Evolutionary conservation across 2,113 vertebrate species (phyloP), one percentile per base, ranked within the genome.

Genomic region (Takifugu bimaculatus): DNA sequence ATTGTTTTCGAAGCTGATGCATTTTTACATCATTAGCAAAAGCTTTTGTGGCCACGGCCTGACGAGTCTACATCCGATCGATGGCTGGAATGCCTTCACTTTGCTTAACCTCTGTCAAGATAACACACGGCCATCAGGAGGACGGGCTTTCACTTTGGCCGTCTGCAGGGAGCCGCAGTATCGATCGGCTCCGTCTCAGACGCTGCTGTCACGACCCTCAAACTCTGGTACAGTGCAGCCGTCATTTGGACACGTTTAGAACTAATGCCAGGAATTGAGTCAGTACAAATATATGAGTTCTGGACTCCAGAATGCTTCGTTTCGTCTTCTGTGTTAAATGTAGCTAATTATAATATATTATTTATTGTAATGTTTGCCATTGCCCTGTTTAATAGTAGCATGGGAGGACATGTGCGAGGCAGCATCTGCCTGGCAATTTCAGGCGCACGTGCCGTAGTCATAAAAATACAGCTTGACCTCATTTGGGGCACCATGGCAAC

Each of bases 401-500:
- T 32, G 5, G 49, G 5, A 58, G 66, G 28, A 59, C 53, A 63
- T 29, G 63, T 68, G 69, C 54, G 67, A 52, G 47, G 73, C 71
- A 63, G 72, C 79, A 63, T 78, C 84, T 82, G 83, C 82, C 78
- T 80, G 80, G 75, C 80, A 75, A 80, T 72, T 81, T 81, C 73
- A 75, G 57, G 66, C 74, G 65, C 74, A 86, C 63, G 73, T 77
- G 81, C 74, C 43, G 26, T 55, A 58, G 56, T 82, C 68, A 60
- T 65, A 73, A 78, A 85, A 78, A 81, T 58, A 48, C 63, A 45
- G 62, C 78, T 70, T 87, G 86, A 88, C 86, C 84, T 89, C 69
- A 80, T 80, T 82, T 53, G 63, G 59, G 71, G 78, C 65, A 39
- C 80, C 85, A 88, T 87, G 87, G 83, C 83, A 87, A 89, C 77